These are phyloP conservation scores for Drosophila suboccidentalis DNA, from an alignment of 2,888 invertebrate genomes.

Conservation along the genomic window DNA sequence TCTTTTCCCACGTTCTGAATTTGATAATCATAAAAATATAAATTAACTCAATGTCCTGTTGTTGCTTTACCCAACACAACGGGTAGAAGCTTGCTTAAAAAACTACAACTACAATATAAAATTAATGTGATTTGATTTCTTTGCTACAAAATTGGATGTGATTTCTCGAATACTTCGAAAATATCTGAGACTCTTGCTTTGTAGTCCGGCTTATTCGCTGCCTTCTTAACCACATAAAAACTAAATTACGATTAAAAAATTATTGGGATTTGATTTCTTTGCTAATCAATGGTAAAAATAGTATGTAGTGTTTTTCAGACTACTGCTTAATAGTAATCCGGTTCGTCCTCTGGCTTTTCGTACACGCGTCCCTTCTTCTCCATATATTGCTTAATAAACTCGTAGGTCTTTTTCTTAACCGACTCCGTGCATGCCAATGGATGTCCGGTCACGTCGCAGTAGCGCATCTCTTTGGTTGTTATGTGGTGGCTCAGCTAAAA, in stretches of 20 bases:
- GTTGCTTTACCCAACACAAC: slow-evolving; percentile 4
- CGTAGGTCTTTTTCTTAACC: slow-evolving; percentile 97
- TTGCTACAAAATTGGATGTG: neutral
- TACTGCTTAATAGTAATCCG: slow-evolving; percentile 16
- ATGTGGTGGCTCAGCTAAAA: slow-evolving; percentile 64
- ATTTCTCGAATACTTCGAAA: neutral
- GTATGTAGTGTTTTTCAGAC: neutral
- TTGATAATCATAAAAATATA: neutral
- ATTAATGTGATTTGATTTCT: slow-evolving; percentile 10
- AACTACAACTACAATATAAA: neutral
- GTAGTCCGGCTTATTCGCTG: neutral
- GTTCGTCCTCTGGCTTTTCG: slow-evolving; percentile 47
- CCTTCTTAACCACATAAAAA: neutral
- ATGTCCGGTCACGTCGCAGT: slow-evolving; percentile 58
- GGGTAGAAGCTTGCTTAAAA: slow-evolving; percentile 2
- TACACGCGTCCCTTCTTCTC: slow-evolving; percentile 93
- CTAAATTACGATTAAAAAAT: neutral
- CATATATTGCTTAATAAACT: slow-evolving; percentile 98
- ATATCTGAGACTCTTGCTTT: neutral
- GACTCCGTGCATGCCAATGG: slow-evolving; percentile 64
- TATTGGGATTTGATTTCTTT: neutral
- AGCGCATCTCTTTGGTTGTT: slow-evolving; percentile 68
- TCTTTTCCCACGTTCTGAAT: neutral
- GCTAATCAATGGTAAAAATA: neutral
- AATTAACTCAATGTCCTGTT: neutral